Percentiles rank a stretch among this genome's conserved stretches.
Conservation (phyloP, 2,888 invertebrate species). For the Spilosoma lubricipeda region DNA sequence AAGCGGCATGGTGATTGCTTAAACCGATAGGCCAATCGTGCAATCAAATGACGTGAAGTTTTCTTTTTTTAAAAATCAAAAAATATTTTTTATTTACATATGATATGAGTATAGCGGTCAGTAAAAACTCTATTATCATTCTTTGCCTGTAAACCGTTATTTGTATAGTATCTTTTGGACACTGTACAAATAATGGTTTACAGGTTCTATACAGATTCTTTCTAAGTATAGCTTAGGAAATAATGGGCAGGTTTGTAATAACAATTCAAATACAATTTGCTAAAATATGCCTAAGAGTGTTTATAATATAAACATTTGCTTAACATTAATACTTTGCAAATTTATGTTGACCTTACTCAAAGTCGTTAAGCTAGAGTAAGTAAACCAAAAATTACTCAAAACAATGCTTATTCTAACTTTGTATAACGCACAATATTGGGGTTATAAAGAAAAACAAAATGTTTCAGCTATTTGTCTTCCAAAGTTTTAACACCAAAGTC, state of each 20-base stretch:
- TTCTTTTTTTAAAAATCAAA: no score
- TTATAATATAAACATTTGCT: not conserved
- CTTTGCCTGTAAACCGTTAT: no score
- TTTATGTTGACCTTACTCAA: constrained; percentile 8
- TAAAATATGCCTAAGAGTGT: not conserved
- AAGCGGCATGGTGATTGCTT: no score
- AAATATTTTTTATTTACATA: no score
- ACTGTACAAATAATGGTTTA: no score
- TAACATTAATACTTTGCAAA: constrained; percentile 7
- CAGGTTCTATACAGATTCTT: no score
- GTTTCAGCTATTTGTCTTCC: constrained; percentile 39
- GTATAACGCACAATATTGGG: constrained; percentile 21
- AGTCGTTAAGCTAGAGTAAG: constrained; percentile 7
- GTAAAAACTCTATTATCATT: no score
- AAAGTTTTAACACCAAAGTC: constrained; percentile 34
- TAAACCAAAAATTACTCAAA: constrained; percentile 19
- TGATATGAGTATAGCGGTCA: no score
- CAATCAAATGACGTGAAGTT: no score
- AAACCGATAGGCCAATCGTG: no score
- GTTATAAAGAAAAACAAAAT: constrained; percentile 35
- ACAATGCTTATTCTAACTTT: constrained; percentile 23
- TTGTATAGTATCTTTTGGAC: no score
- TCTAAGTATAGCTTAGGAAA: no score
- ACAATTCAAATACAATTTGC: not conserved
- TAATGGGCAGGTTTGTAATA: not conserved